Base-by-base conservation (phyloP, 2,797 vertebrate genomes). In the Neostethus bicornis region DNA sequence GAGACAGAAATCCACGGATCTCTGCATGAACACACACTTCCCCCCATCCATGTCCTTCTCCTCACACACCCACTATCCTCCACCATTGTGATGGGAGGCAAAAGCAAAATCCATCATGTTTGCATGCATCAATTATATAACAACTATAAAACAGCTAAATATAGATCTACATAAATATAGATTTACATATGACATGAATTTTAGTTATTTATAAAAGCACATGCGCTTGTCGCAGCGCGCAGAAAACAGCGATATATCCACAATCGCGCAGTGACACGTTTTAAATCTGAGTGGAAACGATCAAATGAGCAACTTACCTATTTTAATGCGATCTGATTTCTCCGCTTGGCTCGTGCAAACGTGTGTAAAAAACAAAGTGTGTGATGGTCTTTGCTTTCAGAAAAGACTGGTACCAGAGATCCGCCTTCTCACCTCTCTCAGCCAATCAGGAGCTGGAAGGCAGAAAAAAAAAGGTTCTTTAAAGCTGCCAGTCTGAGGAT, bases 1-100 rank as follows among this genome's bases (percentile, higher is more conserved):
- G 88, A 83, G 74, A 83, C 75, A 69, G 60, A 71, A 70, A 73
- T 69, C 53, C 82, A 81, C 69, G 54, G 71, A 80, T 8, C 80
- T 46, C 80, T 52, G 79, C 76, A 67, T 66, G 70, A 75, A 58
- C 58, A 39, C 41, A 53, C 48, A 50, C 2, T 4, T 57, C 42
- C 21, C 28, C 38, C 28, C 29, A 43, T n/a, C 1, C 29, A 7
- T 7, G 14, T 7, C 12, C 16, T 5, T 23, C 54, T 38, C 39
- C 48, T 20, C 60, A 80, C 82, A 81, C 85, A 75, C 80, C 78
- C 83, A 87, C 84, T 41, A 51, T 26, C 66, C 51, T 48, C 67
- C 24, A 2, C 52, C 72, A 60, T 49, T 37, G 52, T 47, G 58
- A 74, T 46, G 61, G 68, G 61, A 31, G 58, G 43, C 65, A 70